Conservation (phyloP, 2,113 vertebrate genomes). For the Tragelaphus strepsiceros region DNA sequence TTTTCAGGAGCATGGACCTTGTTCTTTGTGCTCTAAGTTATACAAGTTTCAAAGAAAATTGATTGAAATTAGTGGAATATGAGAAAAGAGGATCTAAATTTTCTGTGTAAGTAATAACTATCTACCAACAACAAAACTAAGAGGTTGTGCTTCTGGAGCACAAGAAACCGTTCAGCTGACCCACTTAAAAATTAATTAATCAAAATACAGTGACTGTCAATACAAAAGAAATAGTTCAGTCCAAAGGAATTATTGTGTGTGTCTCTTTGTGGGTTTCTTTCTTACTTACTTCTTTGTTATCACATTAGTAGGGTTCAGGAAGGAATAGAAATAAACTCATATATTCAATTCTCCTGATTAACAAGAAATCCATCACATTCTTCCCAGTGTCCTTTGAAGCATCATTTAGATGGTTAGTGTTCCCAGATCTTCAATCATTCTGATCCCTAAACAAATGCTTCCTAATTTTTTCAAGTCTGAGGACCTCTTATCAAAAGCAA, state of each 20-base stretch:
- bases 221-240: neutral
- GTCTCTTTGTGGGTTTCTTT: neutral
- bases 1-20: neutral
- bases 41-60: neutral
- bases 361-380: neutral
- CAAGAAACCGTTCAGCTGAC: neutral
- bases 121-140: no score
- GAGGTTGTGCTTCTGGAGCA: accelerated
- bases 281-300: neutral
- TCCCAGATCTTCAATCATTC: neutral
- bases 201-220: neutral
- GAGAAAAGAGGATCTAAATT: neutral
- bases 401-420: neutral
- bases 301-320: neutral
- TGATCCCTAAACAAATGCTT: neutral
- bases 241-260: neutral
- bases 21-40: neutral
- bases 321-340: neutral
- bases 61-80: neutral
- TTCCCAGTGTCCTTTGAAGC: neutral
- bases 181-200: neutral
- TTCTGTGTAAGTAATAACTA: neutral
- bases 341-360: neutral
- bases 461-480: neutral
- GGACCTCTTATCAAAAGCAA: neutral